A percentile compares a stretch with the other conserved stretches of the same genome.
Conservation (phyloP, 2,888 invertebrate genomes). For the Eucera pruinosa region DNA sequence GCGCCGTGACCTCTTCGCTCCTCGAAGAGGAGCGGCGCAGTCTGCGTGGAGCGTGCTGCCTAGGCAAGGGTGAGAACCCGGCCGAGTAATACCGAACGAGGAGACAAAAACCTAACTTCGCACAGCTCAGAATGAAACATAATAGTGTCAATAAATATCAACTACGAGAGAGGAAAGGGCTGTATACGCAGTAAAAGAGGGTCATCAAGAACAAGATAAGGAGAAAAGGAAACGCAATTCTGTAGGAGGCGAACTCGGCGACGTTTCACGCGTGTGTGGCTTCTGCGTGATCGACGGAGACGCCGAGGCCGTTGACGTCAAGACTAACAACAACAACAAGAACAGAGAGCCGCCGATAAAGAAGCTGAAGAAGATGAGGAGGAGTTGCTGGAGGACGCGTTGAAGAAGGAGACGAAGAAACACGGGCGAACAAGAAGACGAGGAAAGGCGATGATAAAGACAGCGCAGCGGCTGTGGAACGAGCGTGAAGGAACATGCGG, state of each 20-base stretch:
- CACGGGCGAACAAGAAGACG: slow-evolving; percentile 35
- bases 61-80: slow-evolving; percentile 39
- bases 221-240: no score
- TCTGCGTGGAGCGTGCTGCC: slow-evolving; percentile 47
- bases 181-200: no score
- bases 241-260: slow-evolving; percentile 37
- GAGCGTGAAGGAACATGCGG: slow-evolving; percentile 59
- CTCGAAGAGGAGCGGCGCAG: slow-evolving; percentile 41
- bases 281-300: slow-evolving; percentile 47
- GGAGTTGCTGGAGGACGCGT: background rate
- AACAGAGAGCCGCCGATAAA: slow-evolving; percentile 28
- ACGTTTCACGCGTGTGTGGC: slow-evolving; percentile 52
- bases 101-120: background rate
- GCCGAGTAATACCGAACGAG: slow-evolving; percentile 8
- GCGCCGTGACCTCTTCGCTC: slow-evolving; percentile 63
- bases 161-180: no score
- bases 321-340: slow-evolving; percentile 21
- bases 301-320: slow-evolving; percentile 34
- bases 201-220: no score
- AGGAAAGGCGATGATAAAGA: slow-evolving; percentile 49
- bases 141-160: background rate
- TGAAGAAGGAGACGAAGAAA: slow-evolving; percentile 39
- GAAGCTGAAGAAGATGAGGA: slow-evolving; percentile 19
- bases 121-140: no score
- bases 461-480: slow-evolving; percentile 41